Evolutionary conservation across 2,797 vertebrate genomes (phyloP), one percentile per base, ranked within the genome.

Genomic region (Graptemys geographica): DNA sequence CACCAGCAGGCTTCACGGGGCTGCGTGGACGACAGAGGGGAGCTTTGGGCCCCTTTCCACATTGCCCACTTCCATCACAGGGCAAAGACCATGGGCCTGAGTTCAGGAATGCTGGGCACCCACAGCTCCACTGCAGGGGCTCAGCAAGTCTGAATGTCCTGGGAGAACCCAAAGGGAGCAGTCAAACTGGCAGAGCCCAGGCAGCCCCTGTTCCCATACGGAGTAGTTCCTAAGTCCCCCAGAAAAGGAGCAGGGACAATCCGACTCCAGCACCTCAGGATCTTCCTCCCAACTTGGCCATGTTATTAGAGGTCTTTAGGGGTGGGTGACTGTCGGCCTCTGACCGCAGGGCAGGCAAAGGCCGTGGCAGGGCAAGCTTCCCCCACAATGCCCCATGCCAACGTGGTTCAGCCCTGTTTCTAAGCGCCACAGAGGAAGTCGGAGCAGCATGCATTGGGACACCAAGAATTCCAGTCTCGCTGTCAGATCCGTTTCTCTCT

Each of bases 391-490:
- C 69, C 59, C 69, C 41, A 10, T 28, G 79, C n/a, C 62, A 21
- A 2, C 62, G 19, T 5, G 51, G n/a, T 80, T 52, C 44, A 0
- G 37, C 51, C 47, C 27, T 28, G 1, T 0, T 0, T 6, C 23
- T 47, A 16, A 28, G 2, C 69, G 23, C 9, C 31, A 8, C 79
- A 6, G 65, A 11, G 49, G 69, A 25, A 41, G 37, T 11, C 18
- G 13, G 51, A 56, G 83, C 51, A 52, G 79, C 2, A 5, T 51
- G 69, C 11, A 78, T 18, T 1, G 0, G 0, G 37, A 1, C 47
- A 7, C 6, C 1, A 0, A 7, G 25, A 6, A 2, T 27, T 27
- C 27, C 0, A 0, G 84, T 6, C 31, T 47, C n/a, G 3, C 37
- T 28, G 3, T 37, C 18, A 21, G 33, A 21, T 37, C 10, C 15